These are phyloP conservation scores for Hyla sarda DNA, from an alignment of 2,113 vertebrate genomes.

Conservation along the genomic window DNA sequence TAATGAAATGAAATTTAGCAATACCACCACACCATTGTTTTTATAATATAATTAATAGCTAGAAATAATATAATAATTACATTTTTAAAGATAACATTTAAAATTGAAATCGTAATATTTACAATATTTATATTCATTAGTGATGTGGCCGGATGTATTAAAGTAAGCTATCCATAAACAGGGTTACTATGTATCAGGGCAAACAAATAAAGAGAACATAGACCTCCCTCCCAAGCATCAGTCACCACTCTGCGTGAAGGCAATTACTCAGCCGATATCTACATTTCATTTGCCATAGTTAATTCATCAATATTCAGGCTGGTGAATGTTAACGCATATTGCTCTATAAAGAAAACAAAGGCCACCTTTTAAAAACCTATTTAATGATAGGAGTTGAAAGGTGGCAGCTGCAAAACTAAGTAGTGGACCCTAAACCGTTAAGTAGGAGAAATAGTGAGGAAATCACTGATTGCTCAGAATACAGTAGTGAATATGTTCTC, in stretches of 20 bases:
- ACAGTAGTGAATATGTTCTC: conserved; percentile 79
- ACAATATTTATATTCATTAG: not conserved
- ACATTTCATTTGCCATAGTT: conserved; percentile 25
- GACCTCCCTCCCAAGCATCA: not conserved
- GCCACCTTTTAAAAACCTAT: conserved; percentile 64
- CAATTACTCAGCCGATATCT: conserved; percentile 39
- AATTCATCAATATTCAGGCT: conserved; percentile 56
- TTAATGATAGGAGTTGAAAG: conserved; percentile 76
- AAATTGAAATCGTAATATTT: not conserved
- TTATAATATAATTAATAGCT: not conserved
- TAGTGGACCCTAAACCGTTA: conserved; percentile 84
- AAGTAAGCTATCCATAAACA: conserved; percentile 31
- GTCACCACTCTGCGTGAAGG: not conserved
- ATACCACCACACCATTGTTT: no score
- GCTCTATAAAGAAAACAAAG: conserved; percentile 54
- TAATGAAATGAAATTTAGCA: no score
- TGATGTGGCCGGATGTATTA: not conserved
- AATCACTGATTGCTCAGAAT: conserved; percentile 87
- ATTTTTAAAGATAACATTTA: no score
- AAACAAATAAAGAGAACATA: conserved; percentile 20
- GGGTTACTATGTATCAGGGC: not conserved
- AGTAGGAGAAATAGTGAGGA: conserved; percentile 82
- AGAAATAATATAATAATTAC: not conserved
- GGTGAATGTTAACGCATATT: conserved; percentile 59
- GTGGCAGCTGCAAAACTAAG: conserved; percentile 80